A percentile compares a stretch with the other conserved stretches of the same genome.
Conservation (phyloP, 1,140 invertebrate genomes). For the Drosophila ogumai region DNA sequence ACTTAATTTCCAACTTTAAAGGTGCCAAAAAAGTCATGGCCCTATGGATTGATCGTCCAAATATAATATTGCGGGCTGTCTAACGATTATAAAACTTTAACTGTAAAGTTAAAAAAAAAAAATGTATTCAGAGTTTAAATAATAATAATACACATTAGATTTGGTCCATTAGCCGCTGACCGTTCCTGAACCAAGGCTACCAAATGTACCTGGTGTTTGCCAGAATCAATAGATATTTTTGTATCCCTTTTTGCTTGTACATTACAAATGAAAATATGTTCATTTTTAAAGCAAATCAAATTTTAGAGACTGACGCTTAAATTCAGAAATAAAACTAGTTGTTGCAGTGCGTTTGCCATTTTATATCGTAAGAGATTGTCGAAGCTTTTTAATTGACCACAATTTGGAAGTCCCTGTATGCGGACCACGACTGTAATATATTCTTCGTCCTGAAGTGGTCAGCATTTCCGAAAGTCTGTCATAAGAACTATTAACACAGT, state of each 20-base stretch:
- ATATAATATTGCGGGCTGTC: neutral
- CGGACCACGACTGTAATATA: conserved; percentile 27
- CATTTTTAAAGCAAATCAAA: neutral
- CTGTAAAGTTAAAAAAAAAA: neutral
- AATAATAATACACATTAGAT: no score
- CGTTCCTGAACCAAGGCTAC: neutral
- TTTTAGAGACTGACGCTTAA: neutral
- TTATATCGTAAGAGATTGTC: neutral
- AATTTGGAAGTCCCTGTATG: conserved; percentile 40
- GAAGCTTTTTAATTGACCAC: conserved; percentile 4
- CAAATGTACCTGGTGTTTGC: neutral
- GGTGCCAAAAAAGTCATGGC: conserved; percentile 1
- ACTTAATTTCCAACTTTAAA: neutral
- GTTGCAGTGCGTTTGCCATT: neutral
- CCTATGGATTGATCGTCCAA: neutral
- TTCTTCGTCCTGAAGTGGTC: conserved; percentile 47
- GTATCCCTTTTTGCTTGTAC: no score
- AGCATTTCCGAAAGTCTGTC: conserved; percentile 57
- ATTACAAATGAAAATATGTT: neutral
- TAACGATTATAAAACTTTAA: neutral
- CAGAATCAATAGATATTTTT: neutral
- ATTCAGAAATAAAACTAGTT: neutral
- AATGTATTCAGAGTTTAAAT: neutral
- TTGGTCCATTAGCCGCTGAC: neutral
- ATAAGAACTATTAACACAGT: neutral